Conservation (phyloP, 1,140 invertebrate species). For the Agraylea sexmaculata region DNA sequence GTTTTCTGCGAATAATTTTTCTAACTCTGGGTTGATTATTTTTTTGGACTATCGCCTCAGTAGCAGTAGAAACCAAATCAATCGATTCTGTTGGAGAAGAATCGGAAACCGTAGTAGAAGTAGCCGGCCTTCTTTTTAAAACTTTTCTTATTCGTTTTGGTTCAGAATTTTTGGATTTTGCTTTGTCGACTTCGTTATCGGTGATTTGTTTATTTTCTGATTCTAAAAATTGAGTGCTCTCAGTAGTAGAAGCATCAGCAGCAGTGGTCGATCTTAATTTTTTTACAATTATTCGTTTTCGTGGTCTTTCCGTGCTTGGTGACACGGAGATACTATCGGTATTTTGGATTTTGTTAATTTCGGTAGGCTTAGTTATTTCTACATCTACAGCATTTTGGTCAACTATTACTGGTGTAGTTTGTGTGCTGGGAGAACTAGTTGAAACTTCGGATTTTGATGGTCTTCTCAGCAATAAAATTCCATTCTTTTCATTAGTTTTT, state of each 20-base stretch:
- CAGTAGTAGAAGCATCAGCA: conserved; percentile 21
- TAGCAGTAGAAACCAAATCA: conserved; percentile 4
- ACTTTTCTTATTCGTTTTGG: conserved; percentile 22
- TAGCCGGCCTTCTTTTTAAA: conserved; percentile 29
- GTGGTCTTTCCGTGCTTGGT: conserved; percentile 22
- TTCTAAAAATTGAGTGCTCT: conserved; percentile 24
- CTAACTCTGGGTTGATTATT: conserved; percentile 28
- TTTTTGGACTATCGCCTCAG: conserved; percentile 2
- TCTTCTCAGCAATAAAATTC: conserved; percentile 18
- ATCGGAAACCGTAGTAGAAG: conserved; percentile 22
- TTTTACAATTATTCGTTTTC: conserved; percentile 26
- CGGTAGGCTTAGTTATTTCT: conserved; percentile 15
- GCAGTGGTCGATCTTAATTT: conserved; percentile 24
- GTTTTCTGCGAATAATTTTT: conserved; percentile 42
- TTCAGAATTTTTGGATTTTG: conserved; percentile 1
- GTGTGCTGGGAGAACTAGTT: neutral
- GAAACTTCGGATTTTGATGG: conserved; percentile 9
- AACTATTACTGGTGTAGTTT: conserved; percentile 1
- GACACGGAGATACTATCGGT: conserved; percentile 23
- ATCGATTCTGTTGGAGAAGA: conserved; percentile 14
- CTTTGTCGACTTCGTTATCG: conserved; percentile 7
- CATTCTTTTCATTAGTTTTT: conserved; percentile 18
- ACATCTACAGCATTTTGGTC: conserved; percentile 24
- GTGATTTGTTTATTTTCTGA: conserved; percentile 24
- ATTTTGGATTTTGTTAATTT: conserved; percentile 41